These are phyloP conservation scores for Marmota flaviventris DNA, from an alignment of 2,113 vertebrate species.

Conservation along the genomic window DNA sequence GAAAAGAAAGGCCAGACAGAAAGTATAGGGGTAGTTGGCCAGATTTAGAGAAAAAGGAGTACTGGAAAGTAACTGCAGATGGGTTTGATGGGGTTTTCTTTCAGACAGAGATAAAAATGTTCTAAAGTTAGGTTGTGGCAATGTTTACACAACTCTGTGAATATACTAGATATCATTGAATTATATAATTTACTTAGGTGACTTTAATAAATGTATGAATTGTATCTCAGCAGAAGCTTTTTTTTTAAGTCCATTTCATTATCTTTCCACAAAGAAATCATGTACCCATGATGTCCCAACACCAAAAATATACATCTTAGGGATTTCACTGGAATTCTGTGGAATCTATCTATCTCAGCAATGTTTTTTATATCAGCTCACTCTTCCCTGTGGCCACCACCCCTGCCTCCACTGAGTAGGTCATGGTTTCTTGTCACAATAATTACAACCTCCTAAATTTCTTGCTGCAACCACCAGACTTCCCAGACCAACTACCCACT, in stretches of 20 bases:
- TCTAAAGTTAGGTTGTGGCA: neutral
- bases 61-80: neutral
- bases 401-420: neutral
- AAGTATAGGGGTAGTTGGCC: neutral
- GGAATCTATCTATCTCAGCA: neutral
- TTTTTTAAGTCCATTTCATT: neutral
- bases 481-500: neutral
- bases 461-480: neutral
- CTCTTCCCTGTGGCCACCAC: neutral
- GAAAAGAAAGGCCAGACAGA: neutral
- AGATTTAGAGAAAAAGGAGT: neutral
- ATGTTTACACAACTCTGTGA: neutral
- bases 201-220: neutral
- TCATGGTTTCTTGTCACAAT: neutral
- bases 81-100: neutral
- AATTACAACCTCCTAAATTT: neutral
- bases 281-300: neutral
- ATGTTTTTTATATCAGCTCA: neutral
- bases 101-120: neutral
- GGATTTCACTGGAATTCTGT: neutral
- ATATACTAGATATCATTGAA: neutral
- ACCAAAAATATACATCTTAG: neutral
- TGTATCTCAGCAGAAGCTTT: neutral
- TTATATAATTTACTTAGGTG: neutral
- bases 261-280: constrained; percentile 41